Conservation (phyloP, 2,888 invertebrate genomes). For the Philhelius pedissequus region DNA sequence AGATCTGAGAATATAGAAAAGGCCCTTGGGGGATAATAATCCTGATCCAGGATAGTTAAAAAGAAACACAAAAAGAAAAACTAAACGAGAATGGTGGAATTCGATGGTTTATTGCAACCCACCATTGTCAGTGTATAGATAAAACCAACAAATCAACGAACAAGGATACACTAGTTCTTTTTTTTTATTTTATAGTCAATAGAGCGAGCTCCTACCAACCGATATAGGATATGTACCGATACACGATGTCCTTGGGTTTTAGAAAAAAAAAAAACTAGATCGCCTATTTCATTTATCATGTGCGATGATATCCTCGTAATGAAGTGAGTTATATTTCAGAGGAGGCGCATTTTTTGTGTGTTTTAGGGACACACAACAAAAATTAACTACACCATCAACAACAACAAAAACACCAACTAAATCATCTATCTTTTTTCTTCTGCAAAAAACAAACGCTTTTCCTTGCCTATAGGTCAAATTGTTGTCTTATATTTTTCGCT, state of each 20-base stretch:
- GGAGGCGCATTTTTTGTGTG: conserved; percentile 5
- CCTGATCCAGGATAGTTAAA: conserved; percentile 24
- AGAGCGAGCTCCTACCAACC: neutral
- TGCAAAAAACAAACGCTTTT: conserved; percentile 2
- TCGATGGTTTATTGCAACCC: conserved; percentile 41
- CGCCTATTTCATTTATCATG: conserved; percentile 60
- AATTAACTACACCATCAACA: neutral
- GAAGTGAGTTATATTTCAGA: conserved; percentile 51
- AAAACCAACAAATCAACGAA: neutral
- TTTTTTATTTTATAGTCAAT: neutral
- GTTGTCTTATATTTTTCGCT: conserved; percentile 1
- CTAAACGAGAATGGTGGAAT: conserved; percentile 45
- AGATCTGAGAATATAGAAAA: neutral
- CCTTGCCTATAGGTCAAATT: neutral
- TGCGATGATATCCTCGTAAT: conserved; percentile 47
- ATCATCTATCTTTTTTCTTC: conserved; percentile 3
- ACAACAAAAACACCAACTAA: conserved; percentile 1
- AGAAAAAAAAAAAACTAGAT: conserved; percentile 37
- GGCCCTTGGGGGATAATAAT: conserved; percentile 51
- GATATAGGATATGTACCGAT: neutral
- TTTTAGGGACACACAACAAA: neutral
- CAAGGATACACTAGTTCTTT: neutral
- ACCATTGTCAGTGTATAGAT: neutral
- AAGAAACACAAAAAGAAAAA: conserved; percentile 10
- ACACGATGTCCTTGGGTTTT: neutral